A percentile compares a stretch with the other conserved stretches of the same genome.
Conservation (phyloP, 2,113 vertebrate genomes). For the Micromys minutus region DNA sequence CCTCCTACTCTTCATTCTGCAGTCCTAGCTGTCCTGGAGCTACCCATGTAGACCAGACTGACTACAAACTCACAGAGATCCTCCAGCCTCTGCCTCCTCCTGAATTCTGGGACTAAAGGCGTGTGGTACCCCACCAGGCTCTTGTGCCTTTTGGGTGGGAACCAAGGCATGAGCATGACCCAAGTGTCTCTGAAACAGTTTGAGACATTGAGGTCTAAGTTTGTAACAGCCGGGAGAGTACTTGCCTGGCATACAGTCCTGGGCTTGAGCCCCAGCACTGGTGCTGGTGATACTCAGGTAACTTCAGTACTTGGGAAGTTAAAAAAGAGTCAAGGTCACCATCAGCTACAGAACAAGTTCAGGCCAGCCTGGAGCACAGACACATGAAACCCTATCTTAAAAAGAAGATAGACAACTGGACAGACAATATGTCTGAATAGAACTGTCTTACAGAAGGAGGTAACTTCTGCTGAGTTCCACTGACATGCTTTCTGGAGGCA, state of each 20-base stretch:
- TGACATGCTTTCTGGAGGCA: neutral
- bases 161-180: neutral
- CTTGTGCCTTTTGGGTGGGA: neutral
- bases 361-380: neutral
- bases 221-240: neutral
- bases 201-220: neutral
- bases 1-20: no score
- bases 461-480: neutral
- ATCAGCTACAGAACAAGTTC: neutral
- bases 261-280: neutral
- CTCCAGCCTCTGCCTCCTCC: neutral
- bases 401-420: neutral
- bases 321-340: no score
- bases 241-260: neutral
- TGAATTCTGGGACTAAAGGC: neutral
- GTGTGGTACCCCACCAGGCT: neutral
- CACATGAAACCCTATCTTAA: no score
- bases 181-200: neutral
- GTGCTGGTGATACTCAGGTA: no score
- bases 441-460: neutral
- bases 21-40: neutral
- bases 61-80: neutral
- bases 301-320: neutral
- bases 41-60: neutral
- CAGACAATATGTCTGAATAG: neutral